These are phyloP conservation scores for Sebastes steindachneri DNA, from an alignment of 2,797 vertebrate genomes.

Conservation along the genomic window DNA sequence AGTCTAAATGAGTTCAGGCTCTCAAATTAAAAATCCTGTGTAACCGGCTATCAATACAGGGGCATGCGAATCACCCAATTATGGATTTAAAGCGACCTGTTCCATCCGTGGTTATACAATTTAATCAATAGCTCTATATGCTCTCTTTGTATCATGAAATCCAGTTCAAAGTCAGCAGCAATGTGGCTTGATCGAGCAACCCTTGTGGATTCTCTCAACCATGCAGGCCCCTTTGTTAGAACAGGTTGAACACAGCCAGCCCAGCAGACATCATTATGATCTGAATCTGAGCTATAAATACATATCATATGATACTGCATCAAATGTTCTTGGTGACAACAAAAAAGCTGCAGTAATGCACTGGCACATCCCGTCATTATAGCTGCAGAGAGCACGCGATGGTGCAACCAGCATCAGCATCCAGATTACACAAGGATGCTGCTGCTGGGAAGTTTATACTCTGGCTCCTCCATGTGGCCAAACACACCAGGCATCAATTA, in stretches of 20 bases:
- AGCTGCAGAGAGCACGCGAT: conserved; percentile 28
- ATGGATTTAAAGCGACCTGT: no score
- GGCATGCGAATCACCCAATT: background rate
- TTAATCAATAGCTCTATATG: no score
- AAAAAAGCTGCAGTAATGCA: background rate
- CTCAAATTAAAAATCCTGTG: background rate
- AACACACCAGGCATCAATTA: background rate
- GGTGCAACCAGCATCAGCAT: conserved; percentile 13
- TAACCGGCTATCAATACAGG: background rate
- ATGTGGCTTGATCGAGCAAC: background rate
- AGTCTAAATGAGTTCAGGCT: background rate
- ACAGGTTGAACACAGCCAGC: background rate
- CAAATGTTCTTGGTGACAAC: background rate
- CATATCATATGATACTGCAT: background rate
- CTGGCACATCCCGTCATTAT: background rate
- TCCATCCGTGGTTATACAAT: no score
- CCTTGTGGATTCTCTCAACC: conserved; percentile 22
- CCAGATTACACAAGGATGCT: conserved; percentile 5
- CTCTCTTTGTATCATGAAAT: background rate
- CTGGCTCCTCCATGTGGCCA: conserved; percentile 43
- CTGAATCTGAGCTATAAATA: background rate
- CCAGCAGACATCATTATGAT: background rate
- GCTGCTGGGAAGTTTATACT: background rate
- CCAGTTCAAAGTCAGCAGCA: background rate
- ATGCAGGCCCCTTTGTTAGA: background rate